Percentiles rank a stretch among this genome's conserved stretches.
Evolutionary conservation across 2,797 vertebrate species (phyloP).

Genomic region (Manis javanica): DNA sequence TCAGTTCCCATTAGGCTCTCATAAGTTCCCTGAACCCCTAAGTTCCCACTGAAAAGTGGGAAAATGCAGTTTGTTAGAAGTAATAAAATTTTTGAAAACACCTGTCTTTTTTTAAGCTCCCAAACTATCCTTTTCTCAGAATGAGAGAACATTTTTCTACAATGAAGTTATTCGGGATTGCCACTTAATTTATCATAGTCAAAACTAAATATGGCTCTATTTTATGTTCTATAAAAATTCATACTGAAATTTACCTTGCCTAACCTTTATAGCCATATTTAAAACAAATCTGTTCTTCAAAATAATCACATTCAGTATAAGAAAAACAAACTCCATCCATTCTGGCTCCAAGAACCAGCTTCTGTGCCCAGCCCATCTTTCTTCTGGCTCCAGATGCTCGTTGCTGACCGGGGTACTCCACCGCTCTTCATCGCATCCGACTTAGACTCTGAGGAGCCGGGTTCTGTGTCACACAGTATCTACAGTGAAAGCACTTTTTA

Average conservation of each 20-base stretch:
- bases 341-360: background rate
- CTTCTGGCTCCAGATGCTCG: background rate
- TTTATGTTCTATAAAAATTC: background rate
- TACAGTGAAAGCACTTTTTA: background rate
- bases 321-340: background rate
- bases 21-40: background rate
- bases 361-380: background rate
- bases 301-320: conserved; percentile 10
- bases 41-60: background rate
- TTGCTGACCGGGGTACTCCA: background rate
- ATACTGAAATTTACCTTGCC: conserved; percentile 28
- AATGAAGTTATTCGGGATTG: background rate
- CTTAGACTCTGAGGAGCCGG: background rate
- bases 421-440: background rate
- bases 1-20: background rate
- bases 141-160: background rate
- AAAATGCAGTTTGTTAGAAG: background rate
- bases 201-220: background rate
- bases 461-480: background rate
- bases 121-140: background rate
- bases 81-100: background rate
- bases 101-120: background rate
- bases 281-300: background rate
- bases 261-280: background rate
- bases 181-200: background rate